Base-by-base conservation (phyloP, 2,113 vertebrate genomes). In the Rousettus leschenaultii region DNA sequence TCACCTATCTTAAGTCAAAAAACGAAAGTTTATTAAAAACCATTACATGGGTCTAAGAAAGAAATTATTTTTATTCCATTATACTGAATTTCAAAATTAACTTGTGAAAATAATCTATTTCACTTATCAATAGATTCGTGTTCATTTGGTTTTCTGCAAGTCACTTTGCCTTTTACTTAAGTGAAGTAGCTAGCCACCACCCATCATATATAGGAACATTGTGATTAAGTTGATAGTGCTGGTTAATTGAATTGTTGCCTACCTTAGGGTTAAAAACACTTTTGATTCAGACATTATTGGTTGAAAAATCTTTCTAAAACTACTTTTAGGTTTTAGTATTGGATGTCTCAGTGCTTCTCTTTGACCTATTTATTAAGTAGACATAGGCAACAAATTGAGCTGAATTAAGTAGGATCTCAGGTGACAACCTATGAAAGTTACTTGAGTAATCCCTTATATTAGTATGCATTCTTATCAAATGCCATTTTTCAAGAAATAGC, bases 21-120 rank as follows among this genome's bases (percentile, higher is more conserved):
- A 78, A 66, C 71, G 30, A 82, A 28, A 45, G 61, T 83, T 86
- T 83, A 73, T 85, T 85, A 63, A 80, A 94, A 96, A 78, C 24
- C 15, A 18, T 93, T 40, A 48, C 10, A 35, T 40, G 14, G 51
- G n/a, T 28, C 53, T 12, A 86, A 73, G 40, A 40, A 48, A 95
- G 83, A n/a, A 24, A 79, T 84, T 63, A 45, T 61, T 59, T 85
- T 86, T 89, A 74, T 74, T n/a, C 24, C 35, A 33, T 86, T 40
- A 92, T 63, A 66, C 0, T 94, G 40, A 89, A 30, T 57, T 74
- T 59, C 40, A 92, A 57, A 90, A 26, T 71, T 77, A 65, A 22
- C 59, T 40, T 93, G 51, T 83, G 22, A 89, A 78, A 74, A 45
- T 38, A 35, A 53, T 40, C 13, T 55, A 1, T 73, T 86, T 95